Conservation (phyloP, 2,888 invertebrate species). For the Biston betularia region DNA sequence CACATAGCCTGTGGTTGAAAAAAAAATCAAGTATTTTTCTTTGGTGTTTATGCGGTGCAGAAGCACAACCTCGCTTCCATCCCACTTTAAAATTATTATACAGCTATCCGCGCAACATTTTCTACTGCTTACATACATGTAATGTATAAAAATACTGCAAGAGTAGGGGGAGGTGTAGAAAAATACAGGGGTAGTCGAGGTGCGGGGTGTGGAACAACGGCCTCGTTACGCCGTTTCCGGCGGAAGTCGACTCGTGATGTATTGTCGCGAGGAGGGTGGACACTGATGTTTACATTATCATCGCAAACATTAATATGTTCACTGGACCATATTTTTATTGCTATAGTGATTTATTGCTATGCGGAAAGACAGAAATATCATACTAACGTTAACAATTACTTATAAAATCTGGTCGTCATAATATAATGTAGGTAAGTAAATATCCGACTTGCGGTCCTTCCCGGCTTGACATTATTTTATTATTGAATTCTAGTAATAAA, state of each 20-base stretch:
- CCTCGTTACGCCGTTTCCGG: constrained; percentile 83
- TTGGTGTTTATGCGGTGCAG: no score
- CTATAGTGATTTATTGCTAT: constrained; percentile 25
- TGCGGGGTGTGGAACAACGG: constrained; percentile 74
- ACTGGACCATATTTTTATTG: constrained; percentile 48
- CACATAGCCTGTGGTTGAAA: no score
- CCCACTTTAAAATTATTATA: no score
- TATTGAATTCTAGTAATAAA: no score
- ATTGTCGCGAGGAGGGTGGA: constrained; percentile 80
- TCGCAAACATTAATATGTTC: constrained; percentile 72
- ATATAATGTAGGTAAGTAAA: no score
- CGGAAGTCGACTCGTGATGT: constrained; percentile 82
- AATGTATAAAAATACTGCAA: constrained; percentile 25
- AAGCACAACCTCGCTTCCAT: no score
- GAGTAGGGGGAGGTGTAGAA: constrained; percentile 44
- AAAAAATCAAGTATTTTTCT: no score
- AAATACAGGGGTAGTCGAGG: constrained; percentile 51
- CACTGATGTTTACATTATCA: constrained; percentile 75
- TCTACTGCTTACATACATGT: constrained; percentile 11
- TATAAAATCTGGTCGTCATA: not conserved
- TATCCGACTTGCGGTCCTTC: no score
- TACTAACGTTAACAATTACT: not conserved
- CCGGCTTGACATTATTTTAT: no score
- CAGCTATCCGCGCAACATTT: not conserved
- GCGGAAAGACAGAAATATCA: not conserved